Base-by-base conservation (phyloP, 2,113 vertebrate genomes). In the Eublepharis macularius region DNA sequence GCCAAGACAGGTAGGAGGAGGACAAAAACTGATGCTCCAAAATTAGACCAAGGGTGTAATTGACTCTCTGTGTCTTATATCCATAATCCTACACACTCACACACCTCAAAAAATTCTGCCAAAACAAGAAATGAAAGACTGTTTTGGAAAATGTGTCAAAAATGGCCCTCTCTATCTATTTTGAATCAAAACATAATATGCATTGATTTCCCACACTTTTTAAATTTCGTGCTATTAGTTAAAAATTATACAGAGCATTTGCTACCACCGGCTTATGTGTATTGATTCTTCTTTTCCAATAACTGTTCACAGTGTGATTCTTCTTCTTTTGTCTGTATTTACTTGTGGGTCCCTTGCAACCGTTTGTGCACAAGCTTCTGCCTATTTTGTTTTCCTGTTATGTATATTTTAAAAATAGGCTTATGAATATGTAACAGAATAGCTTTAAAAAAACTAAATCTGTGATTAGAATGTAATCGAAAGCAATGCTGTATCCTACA, bases 141-240 rank as follows among this genome's bases (percentile, higher is more conserved):
- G 86, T 91, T 91, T 73, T 76, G 89, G 89, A 81, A 89, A 89
- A 89, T 76, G 82, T 91, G 85, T 91, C 83, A 89, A 86, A 89
- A 93, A 88, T 89, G 73, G 82, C 80, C 73, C 81, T 85, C 85
- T 81, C 77, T 93, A 19, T 90, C 78, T 88, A 77, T 88, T 83
- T 81, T 76, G 69, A 89, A 70, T 24, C 82, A 76, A 70, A 87
- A 85, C 86, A 79, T 84, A 88, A 65, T 82, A 87, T 82, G 51
- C 80, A 94, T 91, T 82, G 90, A 92, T 78, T 82, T 78, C 70
- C 79, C 72, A 63, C 1, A 10, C 65, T 69, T 86, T 86, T 90
- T 89, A 36, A 82, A 36, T 87, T 88, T 88, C 63, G 54, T 80
- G 75, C 72, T 85, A 80, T 82, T 83, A 77, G 75, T 86, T 90